Evolutionary conservation across 2,113 vertebrate species (phyloP), one percentile per base, ranked within the genome.

Genomic region (Shinisaurus crocodilurus): DNA sequence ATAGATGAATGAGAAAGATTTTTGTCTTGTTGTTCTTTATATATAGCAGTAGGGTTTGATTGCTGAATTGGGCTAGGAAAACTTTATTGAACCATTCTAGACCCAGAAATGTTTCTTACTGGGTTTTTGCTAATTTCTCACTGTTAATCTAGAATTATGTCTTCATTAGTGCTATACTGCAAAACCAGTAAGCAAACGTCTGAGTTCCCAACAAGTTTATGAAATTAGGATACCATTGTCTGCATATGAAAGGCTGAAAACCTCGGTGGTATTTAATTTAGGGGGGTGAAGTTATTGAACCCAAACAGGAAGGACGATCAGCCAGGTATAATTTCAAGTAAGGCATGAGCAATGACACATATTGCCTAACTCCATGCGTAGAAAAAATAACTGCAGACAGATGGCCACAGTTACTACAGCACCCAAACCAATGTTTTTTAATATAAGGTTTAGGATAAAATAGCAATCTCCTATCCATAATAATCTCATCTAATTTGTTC

Each of bases 61-160:
- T 34, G 13, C 0, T 74, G 1, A 13, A 50, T 5, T 25, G 9
- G 25, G n/a, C 15, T 29, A 90, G 87, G 45, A 25, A 8, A 54
- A 70, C 40, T 72, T n/a, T 69, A 18, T 34, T 50, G 65, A 50
- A 72, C 40, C 13, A 85, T 34, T 72, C 83, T 45, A 85, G 25
- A 8, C 43, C 16, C 45, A 50, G 16, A 45, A 69, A 48, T 50
- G 3, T 65, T 65, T 65, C 60, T 65, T 43, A 5, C 16, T 4
- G 3, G 32, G 43, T n/a, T 34, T 34, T 43, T n/a, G 32, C 67
- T 34, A 48, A 34, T 69, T 69, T 86, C 65, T n/a, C 70, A 40
- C 20, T 9, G 1, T 50, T 16, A 3, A 0, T 0, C 0, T 23
- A 45, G 3, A 7, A 89, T 75, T 27, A n/a, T 70, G 85, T 63